Evolutionary conservation across 1,140 invertebrate species (phyloP), one percentile per base, ranked within the genome.

Genomic region (Lepidurus apus): DNA sequence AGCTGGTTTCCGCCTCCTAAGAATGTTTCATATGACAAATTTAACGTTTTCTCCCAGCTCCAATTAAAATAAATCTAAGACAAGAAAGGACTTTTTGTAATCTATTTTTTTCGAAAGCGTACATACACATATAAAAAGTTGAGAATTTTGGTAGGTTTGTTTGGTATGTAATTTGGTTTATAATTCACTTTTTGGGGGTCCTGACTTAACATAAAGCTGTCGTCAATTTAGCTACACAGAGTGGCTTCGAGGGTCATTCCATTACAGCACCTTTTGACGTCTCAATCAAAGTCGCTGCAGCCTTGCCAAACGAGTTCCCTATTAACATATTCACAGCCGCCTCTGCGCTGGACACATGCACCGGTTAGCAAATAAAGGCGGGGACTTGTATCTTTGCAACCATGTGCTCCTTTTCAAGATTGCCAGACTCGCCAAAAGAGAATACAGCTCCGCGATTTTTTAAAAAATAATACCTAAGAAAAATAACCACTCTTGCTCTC

Each of bases 191-290:
- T 11, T n/a, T 11, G 53, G 13, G 53, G 53, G 53, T 21, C 8
- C 53, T 7, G 53, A n/a, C 17, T 21, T 21, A 7, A 65, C 53
- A 65, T 65, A 65, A 65, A 65, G 53, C 8, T 65, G 53, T 65
- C 53, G 53, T 65, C 53, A 65, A 65, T 65, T 65, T 65, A 65
- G 17, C 53, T 65, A 65, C 53, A 65, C 17, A n/a, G 53, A 65
- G 21, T 65, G 21, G 53, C 53, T 65, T 13, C 17, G 21, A 65
- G 53, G 53, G 53, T 65, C 53, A 21, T 65, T 65, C 53, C 53
- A 65, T 65, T 65, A 65, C 53, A 65, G 53, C 53, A 65, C 53
- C 53, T 65, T 65, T 65, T 65, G 53, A 65, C 53, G 53, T 65
- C 53, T 65, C 53, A 65, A 65, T 65, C 53, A 65, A 65, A 65